Evolutionary conservation across 2,113 vertebrate species (phyloP).

Genomic region (Bubo bubo): DNA sequence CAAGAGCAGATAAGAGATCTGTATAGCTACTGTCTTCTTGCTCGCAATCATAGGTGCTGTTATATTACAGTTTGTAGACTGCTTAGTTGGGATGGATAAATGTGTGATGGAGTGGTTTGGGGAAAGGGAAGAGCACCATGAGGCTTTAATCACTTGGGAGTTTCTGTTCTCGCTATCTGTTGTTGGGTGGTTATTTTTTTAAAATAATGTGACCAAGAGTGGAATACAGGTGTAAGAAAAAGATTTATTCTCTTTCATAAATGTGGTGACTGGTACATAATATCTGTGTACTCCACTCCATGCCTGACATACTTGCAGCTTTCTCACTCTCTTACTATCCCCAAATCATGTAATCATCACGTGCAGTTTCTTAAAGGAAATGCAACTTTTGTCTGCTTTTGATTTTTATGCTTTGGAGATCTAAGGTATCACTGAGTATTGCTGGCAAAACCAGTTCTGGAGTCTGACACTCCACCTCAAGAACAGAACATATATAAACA

Average conservation of each 20-base stretch:
- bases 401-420: background rate
- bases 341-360: background rate
- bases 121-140: background rate
- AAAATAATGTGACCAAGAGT: background rate
- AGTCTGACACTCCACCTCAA: background rate
- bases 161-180: background rate
- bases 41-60: background rate
- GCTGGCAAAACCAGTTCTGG: background rate
- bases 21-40: fast-evolving
- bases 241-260: background rate
- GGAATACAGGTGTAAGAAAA: background rate
- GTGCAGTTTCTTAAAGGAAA: background rate
- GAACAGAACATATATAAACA: background rate
- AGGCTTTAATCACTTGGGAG: background rate
- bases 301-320: background rate
- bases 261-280: background rate
- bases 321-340: background rate
- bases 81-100: background rate
- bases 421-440: background rate
- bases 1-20: background rate
- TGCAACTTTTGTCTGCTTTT: background rate
- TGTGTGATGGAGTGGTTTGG: background rate
- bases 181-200: background rate
- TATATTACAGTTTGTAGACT: background rate
- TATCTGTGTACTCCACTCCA: background rate